Percentiles rank a stretch among this genome's conserved stretches.
Conservation (phyloP, 2,113 vertebrate species). For the Leptosomus discolor region DNA sequence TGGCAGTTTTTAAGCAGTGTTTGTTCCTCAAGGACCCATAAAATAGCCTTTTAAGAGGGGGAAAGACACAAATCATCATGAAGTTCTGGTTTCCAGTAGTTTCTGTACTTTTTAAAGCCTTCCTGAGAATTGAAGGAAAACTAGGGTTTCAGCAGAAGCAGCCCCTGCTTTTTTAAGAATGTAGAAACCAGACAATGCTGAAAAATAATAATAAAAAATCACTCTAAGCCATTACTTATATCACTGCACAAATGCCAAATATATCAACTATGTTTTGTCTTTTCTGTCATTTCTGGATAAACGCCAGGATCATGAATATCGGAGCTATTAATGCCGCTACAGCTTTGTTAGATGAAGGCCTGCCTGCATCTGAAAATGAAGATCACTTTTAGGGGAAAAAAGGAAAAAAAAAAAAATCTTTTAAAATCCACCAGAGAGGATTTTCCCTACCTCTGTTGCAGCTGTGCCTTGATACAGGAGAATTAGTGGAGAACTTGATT, state of each 20-base stretch:
- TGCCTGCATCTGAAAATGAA: neutral
- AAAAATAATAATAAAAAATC: neutral
- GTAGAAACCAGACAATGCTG: neutral
- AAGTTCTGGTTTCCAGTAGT: neutral
- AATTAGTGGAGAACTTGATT: neutral
- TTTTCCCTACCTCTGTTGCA: neutral
- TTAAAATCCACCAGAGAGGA: neutral
- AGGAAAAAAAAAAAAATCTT: neutral
- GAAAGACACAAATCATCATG: neutral
- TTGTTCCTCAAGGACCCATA: neutral
- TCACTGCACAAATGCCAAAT: neutral
- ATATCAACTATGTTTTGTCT: slow-evolving; percentile 21
- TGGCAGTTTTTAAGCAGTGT: neutral
- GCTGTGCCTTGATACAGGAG: neutral
- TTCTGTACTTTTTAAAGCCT: neutral
- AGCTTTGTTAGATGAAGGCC: neutral
- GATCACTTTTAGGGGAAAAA: neutral
- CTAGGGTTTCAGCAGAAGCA: neutral
- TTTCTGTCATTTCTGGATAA: neutral
- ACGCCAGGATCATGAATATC: neutral
- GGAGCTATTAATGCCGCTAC: neutral
- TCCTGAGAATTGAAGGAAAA: neutral
- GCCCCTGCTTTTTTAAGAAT: neutral
- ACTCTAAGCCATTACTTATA: neutral
- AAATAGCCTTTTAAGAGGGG: neutral